Evolutionary conservation across 2,888 invertebrate genomes (phyloP).

Genomic region (Hirtodrosophila histrioides): DNA sequence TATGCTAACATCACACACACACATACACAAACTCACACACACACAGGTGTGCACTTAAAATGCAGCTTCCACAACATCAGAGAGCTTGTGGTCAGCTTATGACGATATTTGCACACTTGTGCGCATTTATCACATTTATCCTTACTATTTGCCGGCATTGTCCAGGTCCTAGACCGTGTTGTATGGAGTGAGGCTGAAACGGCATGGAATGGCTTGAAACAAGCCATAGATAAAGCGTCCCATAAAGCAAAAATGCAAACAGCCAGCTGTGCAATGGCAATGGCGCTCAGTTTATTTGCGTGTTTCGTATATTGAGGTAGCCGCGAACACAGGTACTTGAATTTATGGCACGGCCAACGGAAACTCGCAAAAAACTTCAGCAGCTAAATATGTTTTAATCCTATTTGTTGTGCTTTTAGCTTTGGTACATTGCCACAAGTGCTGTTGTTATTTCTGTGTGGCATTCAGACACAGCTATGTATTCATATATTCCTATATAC

Average conservation of each 20-base stretch:
- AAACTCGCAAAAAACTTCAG: slow-evolving; percentile 21
- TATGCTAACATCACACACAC: slow-evolving; percentile 22
- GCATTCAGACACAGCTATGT: slow-evolving; percentile 1
- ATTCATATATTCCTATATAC: background rate
- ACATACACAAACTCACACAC: background rate
- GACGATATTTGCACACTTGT: slow-evolving; percentile 69
- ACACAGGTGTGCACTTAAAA: slow-evolving; percentile 10
- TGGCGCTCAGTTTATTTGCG: slow-evolving; percentile 65
- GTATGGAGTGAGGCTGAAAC: too few species aligned
- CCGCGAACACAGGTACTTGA: slow-evolving; percentile 44
- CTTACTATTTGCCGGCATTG: slow-evolving; percentile 50
- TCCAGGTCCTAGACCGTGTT: slow-evolving; percentile 15
- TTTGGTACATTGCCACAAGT: slow-evolving; percentile 24
- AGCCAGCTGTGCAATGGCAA: slow-evolving; percentile 68
- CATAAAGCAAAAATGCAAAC: slow-evolving; percentile 71
- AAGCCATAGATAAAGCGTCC: slow-evolving; percentile 61
- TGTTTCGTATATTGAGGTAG: slow-evolving; percentile 55
- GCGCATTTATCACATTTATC: slow-evolving; percentile 77
- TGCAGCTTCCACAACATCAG: slow-evolving; percentile 38
- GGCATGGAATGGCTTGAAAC: slow-evolving; percentile 48
- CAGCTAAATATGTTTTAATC: slow-evolving; percentile 72
- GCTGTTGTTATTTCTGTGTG: slow-evolving; percentile 8
- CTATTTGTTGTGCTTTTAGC: slow-evolving; percentile 62
- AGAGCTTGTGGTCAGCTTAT: slow-evolving; percentile 74
- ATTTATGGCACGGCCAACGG: slow-evolving; percentile 51